A percentile compares a stretch with the other conserved stretches of the same genome.
These are phyloP conservation scores for Caenorhabditis virilis DNA, from an alignment of 2,888 invertebrate genomes.

Conservation along the genomic window DNA sequence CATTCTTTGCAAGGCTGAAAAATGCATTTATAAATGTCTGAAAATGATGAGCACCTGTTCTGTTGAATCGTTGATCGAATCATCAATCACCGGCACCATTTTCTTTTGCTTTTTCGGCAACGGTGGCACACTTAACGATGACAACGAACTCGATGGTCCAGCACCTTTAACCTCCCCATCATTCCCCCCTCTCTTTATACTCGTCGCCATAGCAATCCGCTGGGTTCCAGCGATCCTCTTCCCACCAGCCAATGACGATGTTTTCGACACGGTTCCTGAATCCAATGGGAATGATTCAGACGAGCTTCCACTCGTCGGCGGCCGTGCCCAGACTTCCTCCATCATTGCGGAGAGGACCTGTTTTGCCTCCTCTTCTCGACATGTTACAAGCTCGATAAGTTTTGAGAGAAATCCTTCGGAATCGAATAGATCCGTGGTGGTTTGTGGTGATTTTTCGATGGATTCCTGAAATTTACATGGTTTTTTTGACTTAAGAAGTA, in stretches of 20 bases:
- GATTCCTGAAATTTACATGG: not conserved
- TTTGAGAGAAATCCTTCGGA: not conserved
- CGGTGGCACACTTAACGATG: not conserved
- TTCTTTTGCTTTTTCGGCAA: slow-evolving; percentile 22
- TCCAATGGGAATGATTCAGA: slow-evolving; percentile 9
- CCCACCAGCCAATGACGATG: not conserved
- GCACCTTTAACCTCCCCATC: not conserved
- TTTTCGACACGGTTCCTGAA: slow-evolving; percentile 5
- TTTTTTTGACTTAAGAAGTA: not conserved
- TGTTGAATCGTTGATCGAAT: slow-evolving; percentile 22
- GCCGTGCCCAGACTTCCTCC: not conserved
- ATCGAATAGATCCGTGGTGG: not conserved
- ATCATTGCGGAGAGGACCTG: not conserved
- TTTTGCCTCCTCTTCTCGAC: not conserved
- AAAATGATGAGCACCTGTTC: slow-evolving; percentile 12
- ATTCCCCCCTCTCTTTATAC: slow-evolving; percentile 1
- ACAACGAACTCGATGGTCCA: too few relatives aligned
- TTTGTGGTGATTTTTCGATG: not conserved
- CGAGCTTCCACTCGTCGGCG: not conserved
- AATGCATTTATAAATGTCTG: too few relatives aligned
- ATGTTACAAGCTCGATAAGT: not conserved
- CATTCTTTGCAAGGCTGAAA: slow-evolving; percentile 26
- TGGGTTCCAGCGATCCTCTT: slow-evolving; percentile 38
- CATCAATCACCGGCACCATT: slow-evolving; percentile 36
- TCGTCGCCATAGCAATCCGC: slow-evolving; percentile 10